Percentiles rank a stretch among this genome's conserved stretches.
Conservation (phyloP, 2,888 invertebrate species). For the Clusia tigrina region DNA sequence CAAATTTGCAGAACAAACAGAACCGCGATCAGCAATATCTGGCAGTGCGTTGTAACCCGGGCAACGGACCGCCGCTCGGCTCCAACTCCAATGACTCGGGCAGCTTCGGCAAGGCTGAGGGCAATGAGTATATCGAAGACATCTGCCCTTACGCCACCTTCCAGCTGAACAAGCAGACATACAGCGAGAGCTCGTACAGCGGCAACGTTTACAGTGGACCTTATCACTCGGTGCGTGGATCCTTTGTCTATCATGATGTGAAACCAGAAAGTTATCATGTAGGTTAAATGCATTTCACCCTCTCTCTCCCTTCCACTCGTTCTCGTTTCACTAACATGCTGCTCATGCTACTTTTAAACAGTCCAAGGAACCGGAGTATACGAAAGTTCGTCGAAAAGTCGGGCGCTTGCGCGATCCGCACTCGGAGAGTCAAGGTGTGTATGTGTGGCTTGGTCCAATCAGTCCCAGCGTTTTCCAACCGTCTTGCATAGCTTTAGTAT, state of each 20-base stretch:
- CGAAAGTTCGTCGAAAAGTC: constrained; percentile 84
- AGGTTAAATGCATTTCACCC: constrained; percentile 37
- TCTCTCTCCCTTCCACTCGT: no score
- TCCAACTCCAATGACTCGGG: constrained; percentile 66
- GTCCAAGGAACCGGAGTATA: constrained; percentile 81
- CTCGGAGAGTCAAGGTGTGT: constrained; percentile 82
- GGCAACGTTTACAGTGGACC: constrained; percentile 88
- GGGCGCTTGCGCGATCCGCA: constrained; percentile 80
- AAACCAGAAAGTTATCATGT: constrained; percentile 69
- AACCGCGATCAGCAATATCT: constrained; percentile 81
- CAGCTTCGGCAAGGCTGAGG: constrained; percentile 67
- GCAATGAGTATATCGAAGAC: constrained; percentile 86
- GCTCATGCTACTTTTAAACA: constrained; percentile 27
- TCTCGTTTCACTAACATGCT: not conserved
- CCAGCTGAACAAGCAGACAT: constrained; percentile 84
- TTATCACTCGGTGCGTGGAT: constrained; percentile 84
- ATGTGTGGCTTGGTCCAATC: not conserved
- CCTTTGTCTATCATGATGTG: constrained; percentile 90
- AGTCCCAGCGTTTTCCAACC: not conserved
- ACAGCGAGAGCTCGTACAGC: constrained; percentile 90
- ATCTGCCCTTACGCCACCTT: constrained; percentile 94
- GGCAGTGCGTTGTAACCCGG: constrained; percentile 73
- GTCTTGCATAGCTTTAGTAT: constrained; percentile 2
- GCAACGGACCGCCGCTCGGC: constrained; percentile 59
- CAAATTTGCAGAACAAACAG: constrained; percentile 81